Conservation (phyloP, 2,797 vertebrate species). For the Pipistrellus pipistrellus region DNA sequence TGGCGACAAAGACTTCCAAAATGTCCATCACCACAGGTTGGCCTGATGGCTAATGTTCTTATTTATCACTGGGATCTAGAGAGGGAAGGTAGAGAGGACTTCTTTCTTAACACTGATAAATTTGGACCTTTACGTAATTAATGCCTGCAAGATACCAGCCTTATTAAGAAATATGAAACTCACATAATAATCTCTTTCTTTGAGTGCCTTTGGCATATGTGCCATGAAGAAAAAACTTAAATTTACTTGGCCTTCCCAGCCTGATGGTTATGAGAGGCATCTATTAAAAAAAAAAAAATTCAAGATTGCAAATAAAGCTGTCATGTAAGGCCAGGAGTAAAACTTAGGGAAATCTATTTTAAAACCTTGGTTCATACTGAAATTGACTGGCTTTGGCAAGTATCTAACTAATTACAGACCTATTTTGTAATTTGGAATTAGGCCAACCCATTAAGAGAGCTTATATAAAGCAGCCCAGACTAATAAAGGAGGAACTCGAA, state of each 20-base stretch:
- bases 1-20: background rate
- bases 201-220: slow-evolving; percentile 58
- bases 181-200: slow-evolving; percentile 60
- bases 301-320: slow-evolving; percentile 61
- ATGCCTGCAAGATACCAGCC: slow-evolving; percentile 38
- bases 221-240: slow-evolving; percentile 54
- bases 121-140: slow-evolving; percentile 3
- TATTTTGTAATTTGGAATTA: slow-evolving; percentile 73
- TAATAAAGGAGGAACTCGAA: slow-evolving; percentile 59
- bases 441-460: slow-evolving; percentile 70
- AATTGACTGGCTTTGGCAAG: slow-evolving; percentile 64
- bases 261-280: slow-evolving; percentile 47
- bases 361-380: slow-evolving; percentile 62
- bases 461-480: slow-evolving; percentile 58
- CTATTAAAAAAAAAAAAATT: background rate
- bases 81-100: background rate
- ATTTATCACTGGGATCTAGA: background rate
- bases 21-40: background rate
- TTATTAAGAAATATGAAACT: slow-evolving; percentile 62
- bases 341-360: slow-evolving; percentile 68
- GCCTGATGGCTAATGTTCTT: background rate
- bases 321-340: slow-evolving; percentile 46
- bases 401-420: slow-evolving; percentile 63
- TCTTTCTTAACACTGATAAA: slow-evolving; percentile 51
- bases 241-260: slow-evolving; percentile 48